A percentile compares a stretch with the other conserved stretches of the same genome.
These are phyloP conservation scores for Muscina levida DNA, from an alignment of 2,888 invertebrate species.

Conservation along the genomic window DNA sequence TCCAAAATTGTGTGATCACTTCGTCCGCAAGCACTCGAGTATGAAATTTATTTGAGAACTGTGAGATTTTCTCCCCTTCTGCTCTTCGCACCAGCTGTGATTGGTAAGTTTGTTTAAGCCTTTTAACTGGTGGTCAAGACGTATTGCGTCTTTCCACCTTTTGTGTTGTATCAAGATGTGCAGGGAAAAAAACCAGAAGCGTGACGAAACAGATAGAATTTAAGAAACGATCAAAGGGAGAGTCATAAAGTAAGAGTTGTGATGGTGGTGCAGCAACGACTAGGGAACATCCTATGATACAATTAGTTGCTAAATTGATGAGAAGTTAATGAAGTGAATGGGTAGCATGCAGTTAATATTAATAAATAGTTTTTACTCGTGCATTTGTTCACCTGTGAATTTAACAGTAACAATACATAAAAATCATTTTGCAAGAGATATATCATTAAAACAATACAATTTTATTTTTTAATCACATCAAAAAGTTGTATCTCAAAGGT, in stretches of 20 bases:
- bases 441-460: too few species aligned
- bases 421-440: too few species aligned
- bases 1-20: conserved; percentile 60
- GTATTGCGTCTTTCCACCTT: conserved; percentile 44
- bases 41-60: conserved; percentile 41
- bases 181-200: conserved; percentile 77
- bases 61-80: conserved; percentile 32
- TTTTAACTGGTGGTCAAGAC: conserved; percentile 61
- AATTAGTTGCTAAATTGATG: too few species aligned
- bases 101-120: conserved; percentile 50
- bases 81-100: neutral
- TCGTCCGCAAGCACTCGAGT: conserved; percentile 16
- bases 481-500: too few species aligned
- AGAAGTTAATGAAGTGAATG: neutral
- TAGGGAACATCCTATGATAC: neutral
- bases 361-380: too few species aligned
- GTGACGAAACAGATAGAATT: conserved; percentile 77
- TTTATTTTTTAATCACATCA: too few species aligned
- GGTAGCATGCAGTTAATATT: neutral
- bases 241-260: conserved; percentile 46
- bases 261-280: neutral
- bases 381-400: too few species aligned
- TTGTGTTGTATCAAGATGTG: conserved; percentile 60
- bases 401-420: too few species aligned
- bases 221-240: conserved; percentile 53